Evolutionary conservation across 2,888 invertebrate genomes (phyloP).

Genomic region (Exocentrus adspersus): DNA sequence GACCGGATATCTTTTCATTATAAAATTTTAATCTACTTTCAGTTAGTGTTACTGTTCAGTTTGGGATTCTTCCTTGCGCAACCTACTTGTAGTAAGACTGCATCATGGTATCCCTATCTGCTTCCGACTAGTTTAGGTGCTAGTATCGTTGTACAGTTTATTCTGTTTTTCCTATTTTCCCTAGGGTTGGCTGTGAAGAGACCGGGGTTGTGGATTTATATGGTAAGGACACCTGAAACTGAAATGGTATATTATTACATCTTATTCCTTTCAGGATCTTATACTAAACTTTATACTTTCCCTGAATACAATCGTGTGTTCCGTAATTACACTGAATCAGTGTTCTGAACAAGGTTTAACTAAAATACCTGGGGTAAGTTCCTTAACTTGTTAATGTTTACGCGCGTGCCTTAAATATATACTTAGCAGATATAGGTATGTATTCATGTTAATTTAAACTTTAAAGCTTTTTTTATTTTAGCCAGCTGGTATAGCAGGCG

Average conservation of each 20-base stretch:
- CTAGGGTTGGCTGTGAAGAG: slow-evolving; percentile 38
- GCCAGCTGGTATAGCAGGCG: slow-evolving; percentile 45
- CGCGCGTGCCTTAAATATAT: no score
- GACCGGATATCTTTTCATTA: neutral
- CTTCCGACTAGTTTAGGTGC: slow-evolving; percentile 32
- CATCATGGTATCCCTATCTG: slow-evolving; percentile 37
- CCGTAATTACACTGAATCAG: slow-evolving; percentile 32
- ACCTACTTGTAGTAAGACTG: slow-evolving; percentile 27
- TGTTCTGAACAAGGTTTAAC: slow-evolving; percentile 23
- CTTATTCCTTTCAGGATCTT: slow-evolving; percentile 34
- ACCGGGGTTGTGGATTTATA: slow-evolving; percentile 44
- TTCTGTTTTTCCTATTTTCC: slow-evolving; percentile 41
- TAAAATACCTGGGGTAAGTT: slow-evolving; percentile 37
- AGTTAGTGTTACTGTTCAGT: slow-evolving; percentile 33
- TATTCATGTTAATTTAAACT: neutral
- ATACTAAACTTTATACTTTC: slow-evolving; percentile 31
- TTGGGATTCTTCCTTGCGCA: slow-evolving; percentile 31
- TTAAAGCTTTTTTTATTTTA: slow-evolving; percentile 32
- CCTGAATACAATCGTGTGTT: slow-evolving; percentile 29
- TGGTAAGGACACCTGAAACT: slow-evolving; percentile 27
- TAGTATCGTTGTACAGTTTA: slow-evolving; percentile 34
- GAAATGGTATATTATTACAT: neutral
- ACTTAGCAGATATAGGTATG: no score
- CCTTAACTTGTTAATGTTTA: neutral
- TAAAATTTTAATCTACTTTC: slow-evolving; percentile 19